phyloP scores from a whole-genome alignment of 2,113 vertebrate genomes.

The Mungos mungo region DNA sequence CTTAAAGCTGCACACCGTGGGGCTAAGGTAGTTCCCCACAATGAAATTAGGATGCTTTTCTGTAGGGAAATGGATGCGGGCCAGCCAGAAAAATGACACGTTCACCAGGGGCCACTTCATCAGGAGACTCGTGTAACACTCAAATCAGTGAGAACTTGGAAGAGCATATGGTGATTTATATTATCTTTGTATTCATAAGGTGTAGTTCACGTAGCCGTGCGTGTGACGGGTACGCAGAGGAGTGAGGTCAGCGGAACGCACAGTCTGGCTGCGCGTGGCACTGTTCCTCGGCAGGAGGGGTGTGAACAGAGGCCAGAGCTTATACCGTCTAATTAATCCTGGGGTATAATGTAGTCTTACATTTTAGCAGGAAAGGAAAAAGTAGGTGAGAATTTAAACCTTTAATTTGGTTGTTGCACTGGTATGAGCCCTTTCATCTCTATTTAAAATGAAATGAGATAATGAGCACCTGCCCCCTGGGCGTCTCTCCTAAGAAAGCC shows the following conservation, averaged over 20 bases:
- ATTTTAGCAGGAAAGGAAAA: constrained; percentile 16
- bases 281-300: neutral
- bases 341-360: neutral
- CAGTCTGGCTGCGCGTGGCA: neutral
- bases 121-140: neutral
- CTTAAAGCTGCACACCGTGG: neutral
- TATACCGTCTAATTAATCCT: neutral
- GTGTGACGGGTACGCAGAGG: neutral
- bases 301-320: neutral
- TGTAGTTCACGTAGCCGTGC: neutral
- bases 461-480: neutral
- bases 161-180: neutral
- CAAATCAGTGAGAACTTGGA: neutral
- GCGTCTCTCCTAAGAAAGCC: neutral
- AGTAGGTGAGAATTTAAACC: neutral
- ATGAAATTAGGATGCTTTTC: neutral
- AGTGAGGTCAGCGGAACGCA: neutral
- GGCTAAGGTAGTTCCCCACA: neutral
- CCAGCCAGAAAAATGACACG: neutral
- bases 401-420: neutral
- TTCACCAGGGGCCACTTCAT: neutral
- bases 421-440: neutral
- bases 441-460: neutral
- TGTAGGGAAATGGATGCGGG: neutral
- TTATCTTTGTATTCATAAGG: too few relatives aligned